A percentile compares a stretch with the other conserved stretches of the same genome.
Evolutionary conservation across 2,888 invertebrate species (phyloP).

Genomic region (Tinea pellionella): DNA sequence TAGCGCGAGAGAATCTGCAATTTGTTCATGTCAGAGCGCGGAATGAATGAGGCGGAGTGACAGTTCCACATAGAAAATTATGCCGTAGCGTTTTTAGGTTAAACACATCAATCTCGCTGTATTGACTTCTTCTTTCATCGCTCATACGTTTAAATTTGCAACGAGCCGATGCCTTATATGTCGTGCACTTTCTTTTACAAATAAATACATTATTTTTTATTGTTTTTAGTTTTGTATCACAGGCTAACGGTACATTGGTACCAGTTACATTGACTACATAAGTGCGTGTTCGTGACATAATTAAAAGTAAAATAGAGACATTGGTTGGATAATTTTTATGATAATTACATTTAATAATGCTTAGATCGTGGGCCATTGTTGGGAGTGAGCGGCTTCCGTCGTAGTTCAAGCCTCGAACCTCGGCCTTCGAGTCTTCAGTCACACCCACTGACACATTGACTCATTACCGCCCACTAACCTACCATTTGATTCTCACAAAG

Average conservation of each 20-base stretch:
- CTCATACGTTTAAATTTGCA: slow-evolving; percentile 17
- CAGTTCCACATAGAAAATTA: slow-evolving; percentile 24
- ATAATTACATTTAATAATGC: slow-evolving; percentile 3
- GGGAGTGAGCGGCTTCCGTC: slow-evolving; percentile 34
- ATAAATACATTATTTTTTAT: too few species aligned
- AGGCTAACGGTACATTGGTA: too few species aligned
- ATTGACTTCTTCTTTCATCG: slow-evolving; percentile 19
- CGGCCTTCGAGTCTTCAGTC: slow-evolving; percentile 43
- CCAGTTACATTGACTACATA: too few species aligned
- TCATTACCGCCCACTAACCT: slow-evolving; percentile 48
- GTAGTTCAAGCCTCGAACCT: slow-evolving; percentile 34
- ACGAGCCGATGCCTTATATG: not conserved
- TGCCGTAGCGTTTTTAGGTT: slow-evolving; percentile 29
- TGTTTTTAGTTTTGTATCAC: too few species aligned
- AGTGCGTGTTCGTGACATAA: not conserved
- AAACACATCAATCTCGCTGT: slow-evolving; percentile 30
- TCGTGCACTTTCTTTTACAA: not conserved
- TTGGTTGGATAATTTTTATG: not conserved
- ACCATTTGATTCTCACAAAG: not conserved
- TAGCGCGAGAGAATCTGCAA: slow-evolving; percentile 27
- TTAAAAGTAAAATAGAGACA: not conserved
- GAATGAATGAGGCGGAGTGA: slow-evolving; percentile 21
- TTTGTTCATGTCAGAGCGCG: slow-evolving; percentile 30
- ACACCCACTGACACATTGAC: slow-evolving; percentile 48
- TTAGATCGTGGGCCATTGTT: slow-evolving; percentile 17